Evolutionary conservation across 2,888 invertebrate genomes (phyloP), one percentile per base, ranked within the genome.

Genomic region (Penaeus monodon): DNA sequence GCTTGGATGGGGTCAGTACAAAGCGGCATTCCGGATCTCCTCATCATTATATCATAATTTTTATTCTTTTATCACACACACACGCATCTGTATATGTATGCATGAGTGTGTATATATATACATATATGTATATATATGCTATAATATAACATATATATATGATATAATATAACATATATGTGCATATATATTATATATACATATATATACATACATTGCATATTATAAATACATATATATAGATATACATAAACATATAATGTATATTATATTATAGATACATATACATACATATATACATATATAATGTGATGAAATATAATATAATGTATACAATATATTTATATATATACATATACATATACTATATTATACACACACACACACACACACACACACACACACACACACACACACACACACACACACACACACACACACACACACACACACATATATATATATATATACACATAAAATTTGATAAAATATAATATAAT

Each of bases 1-100:
- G 88, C 96, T 97, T 88, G 97, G 97, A 90, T 97, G 97, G 97
- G 97, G 97, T 97, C 93, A 95, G 96, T 94, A 88, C 63, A 68
- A 27, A 10, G 49, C 49, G 65, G 79, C 78, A 6, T 20, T 33
- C 22, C 2, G 10, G 8, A 49, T 68, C n/a, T 33, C 57, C 49
- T 70, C 85, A 85, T 38, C 74, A 44, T 8, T 44, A 10, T 6
- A 44, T 44, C 10, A 44, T 44, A 8, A 6, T 44, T 44, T 4
- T 44, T 10, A 10, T 44, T 44, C 44, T 44, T 10, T 7, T 44
- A 44, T 44, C 44, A 44, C 10, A 44, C 4, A 64, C 82, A 81
- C 81, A 66, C 49, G 76, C 57, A 3, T 33, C 3, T 33, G 3
- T 33, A 73, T 20, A 3, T n/a, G n/a, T 29, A 4, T 66, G 20